Percentiles rank a stretch among this genome's conserved stretches.
phyloP scores from a whole-genome alignment of 1,140 invertebrate species.

The Anagrus nilaparvatae region DNA sequence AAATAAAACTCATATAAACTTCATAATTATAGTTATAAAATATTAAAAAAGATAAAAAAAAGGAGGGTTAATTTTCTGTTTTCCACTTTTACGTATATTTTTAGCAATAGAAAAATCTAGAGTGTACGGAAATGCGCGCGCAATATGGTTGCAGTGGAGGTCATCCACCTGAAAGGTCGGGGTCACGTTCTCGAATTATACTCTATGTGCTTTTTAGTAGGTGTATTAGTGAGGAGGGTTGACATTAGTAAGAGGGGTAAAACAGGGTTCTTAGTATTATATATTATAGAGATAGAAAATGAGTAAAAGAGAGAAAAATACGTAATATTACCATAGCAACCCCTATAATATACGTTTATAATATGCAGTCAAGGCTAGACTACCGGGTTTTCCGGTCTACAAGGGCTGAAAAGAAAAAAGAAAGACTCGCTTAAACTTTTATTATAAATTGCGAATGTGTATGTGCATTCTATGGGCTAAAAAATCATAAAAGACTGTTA shows the following conservation, averaged over 20 bases:
- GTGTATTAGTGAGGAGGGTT: too few species aligned
- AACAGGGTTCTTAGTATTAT: constrained; percentile 8
- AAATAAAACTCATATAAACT: too few species aligned
- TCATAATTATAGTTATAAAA: too few species aligned
- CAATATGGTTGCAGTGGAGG: constrained; percentile 38
- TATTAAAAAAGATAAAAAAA: too few species aligned
- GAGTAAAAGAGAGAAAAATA: constrained; percentile 9
- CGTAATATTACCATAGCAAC: constrained; percentile 39
- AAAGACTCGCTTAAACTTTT: too few species aligned
- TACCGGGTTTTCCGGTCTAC: constrained; percentile 13
- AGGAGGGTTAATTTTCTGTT: too few species aligned
- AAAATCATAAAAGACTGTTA: too few species aligned
- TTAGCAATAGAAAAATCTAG: constrained; percentile 14
- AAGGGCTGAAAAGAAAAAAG: too few species aligned
- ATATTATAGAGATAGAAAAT: constrained; percentile 4
- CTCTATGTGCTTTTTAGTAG: too few species aligned
- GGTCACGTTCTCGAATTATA: constrained; percentile 40
- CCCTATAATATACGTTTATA: constrained; percentile 20
- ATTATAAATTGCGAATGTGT: too few species aligned
- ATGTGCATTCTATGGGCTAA: too few species aligned
- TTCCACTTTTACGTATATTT: background rate
- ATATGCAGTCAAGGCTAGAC: constrained; percentile 41
- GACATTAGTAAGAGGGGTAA: too few species aligned
- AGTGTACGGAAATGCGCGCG: constrained; percentile 27
- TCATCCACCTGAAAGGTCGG: constrained; percentile 45